A percentile compares a stretch with the other conserved stretches of the same genome.
Conservation (phyloP, 2,888 invertebrate species). For the Criorhina ranunculi region DNA sequence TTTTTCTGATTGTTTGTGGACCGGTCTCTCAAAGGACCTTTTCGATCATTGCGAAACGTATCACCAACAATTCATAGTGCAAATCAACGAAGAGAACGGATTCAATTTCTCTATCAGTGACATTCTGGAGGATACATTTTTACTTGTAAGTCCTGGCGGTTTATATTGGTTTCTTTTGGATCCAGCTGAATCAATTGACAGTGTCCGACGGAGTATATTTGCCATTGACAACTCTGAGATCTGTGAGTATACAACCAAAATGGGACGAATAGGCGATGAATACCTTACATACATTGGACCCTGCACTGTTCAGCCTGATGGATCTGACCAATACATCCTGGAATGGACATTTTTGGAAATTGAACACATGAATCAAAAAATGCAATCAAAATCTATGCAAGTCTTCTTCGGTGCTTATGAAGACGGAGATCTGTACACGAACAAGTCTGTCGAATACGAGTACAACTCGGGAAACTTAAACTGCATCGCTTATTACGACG, state of each 20-base stretch:
- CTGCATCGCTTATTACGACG: not conserved
- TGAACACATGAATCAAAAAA: not conserved
- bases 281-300: constrained; percentile 3
- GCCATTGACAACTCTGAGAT: constrained; percentile 73
- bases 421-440: not conserved
- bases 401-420: not conserved
- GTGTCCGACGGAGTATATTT: constrained; percentile 73
- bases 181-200: not conserved
- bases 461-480: not conserved
- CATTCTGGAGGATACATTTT: constrained; percentile 59
- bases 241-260: constrained; percentile 68
- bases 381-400: constrained; percentile 4
- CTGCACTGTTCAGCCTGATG: not conserved
- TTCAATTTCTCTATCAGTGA: constrained; percentile 73
- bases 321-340: not conserved
- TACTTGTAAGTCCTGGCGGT: constrained; percentile 56
- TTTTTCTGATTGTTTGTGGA: constrained; percentile 70
- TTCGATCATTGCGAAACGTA: constrained; percentile 69
- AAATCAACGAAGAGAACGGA: constrained; percentile 58
- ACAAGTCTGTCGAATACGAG: not conserved
- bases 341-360: constrained; percentile 12
- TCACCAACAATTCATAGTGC: constrained; percentile 62
- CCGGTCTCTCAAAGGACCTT: constrained; percentile 58
- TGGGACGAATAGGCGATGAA: constrained; percentile 56
- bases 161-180: constrained; percentile 75